Evolutionary conservation across 1,140 invertebrate species (phyloP).

Genomic region (Drosophila bifasciata): DNA sequence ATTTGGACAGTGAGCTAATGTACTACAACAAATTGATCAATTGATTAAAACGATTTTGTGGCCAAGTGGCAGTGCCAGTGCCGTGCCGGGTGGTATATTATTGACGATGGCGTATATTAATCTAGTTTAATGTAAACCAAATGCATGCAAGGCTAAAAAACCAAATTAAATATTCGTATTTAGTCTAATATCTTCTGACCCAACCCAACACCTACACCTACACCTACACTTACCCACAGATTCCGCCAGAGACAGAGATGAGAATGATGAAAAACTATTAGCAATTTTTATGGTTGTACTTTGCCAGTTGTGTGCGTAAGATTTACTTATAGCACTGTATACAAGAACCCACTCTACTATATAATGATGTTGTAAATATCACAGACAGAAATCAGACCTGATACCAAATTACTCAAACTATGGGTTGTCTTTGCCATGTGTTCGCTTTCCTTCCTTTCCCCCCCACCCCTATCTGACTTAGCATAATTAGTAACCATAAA

Average conservation of each 20-base stretch:
- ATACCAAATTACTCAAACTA: conserved; percentile 5
- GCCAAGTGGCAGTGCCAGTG: conserved; percentile 20
- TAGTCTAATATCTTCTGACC: conserved; percentile 35
- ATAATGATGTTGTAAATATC: conserved; percentile 43
- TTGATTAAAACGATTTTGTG: conserved; percentile 67
- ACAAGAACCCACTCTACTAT: conserved; percentile 20
- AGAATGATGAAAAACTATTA: conserved; percentile 63
- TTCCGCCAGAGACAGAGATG: background rate
- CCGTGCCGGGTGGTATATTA: conserved; percentile 58
- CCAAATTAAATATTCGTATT: conserved; percentile 42
- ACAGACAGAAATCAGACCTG: conserved; percentile 20
- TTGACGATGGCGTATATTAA: conserved; percentile 60
- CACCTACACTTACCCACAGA: background rate
- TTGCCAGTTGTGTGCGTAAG: conserved; percentile 48
- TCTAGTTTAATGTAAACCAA: conserved; percentile 60
- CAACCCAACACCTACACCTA: background rate
- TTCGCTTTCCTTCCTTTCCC: conserved; percentile 14
- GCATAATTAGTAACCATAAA: conserved; percentile 31
- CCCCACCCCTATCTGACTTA: conserved; percentile 9
- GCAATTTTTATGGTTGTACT: conserved; percentile 83
- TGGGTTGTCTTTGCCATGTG: conserved; percentile 13
- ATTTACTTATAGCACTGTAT: conserved; percentile 26
- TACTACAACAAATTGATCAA: conserved; percentile 77
- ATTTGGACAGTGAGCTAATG: conserved; percentile 81
- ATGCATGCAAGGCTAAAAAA: conserved; percentile 48